Evolutionary conservation across 2,113 vertebrate species (phyloP).

Genomic region (Oreochromis niloticus): DNA sequence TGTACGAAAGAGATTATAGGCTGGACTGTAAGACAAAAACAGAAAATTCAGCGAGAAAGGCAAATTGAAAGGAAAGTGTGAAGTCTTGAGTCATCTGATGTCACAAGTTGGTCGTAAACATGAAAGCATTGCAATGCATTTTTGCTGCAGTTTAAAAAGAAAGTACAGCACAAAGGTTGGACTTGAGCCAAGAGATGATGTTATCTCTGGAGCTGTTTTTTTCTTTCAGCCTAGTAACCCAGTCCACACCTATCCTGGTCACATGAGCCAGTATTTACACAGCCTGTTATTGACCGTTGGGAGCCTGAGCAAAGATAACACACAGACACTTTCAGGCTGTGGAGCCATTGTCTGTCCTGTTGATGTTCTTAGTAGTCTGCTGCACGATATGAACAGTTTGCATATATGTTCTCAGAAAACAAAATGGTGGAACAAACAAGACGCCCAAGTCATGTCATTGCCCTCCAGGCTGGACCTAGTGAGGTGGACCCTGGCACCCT

Average conservation of each 20-base stretch:
- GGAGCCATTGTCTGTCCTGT: not conserved
- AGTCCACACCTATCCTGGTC: slow-evolving; percentile 37
- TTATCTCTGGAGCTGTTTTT: slow-evolving; percentile 51
- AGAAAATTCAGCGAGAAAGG: not conserved
- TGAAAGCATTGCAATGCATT: not conserved
- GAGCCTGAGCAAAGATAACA: slow-evolving; percentile 12
- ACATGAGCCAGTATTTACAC: slow-evolving; percentile 68
- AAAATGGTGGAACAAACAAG: slow-evolving; percentile 71
- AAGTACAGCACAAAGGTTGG: not conserved
- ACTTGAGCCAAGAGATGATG: slow-evolving; percentile 42
- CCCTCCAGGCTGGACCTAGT: slow-evolving; percentile 70
- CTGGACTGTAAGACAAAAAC: not conserved
- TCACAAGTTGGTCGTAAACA: not conserved
- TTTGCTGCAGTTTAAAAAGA: not conserved
- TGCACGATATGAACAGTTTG: not conserved
- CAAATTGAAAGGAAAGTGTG: not conserved
- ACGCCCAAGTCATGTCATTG: slow-evolving; percentile 12
- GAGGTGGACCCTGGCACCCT: slow-evolving; percentile 34
- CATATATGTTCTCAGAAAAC: slow-evolving; percentile 40
- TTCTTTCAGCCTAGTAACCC: slow-evolving; percentile 26
- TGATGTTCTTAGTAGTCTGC: not conserved
- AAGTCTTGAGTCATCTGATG: not conserved
- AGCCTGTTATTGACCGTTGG: slow-evolving; percentile 53
- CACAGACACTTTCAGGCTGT: not conserved
- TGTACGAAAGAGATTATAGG: not conserved